A percentile compares a stretch with the other conserved stretches of the same genome.
Evolutionary conservation across 35 echinoderm and acorn worm species (phyloP).

Genomic region (Lytechinus variegatus): DNA sequence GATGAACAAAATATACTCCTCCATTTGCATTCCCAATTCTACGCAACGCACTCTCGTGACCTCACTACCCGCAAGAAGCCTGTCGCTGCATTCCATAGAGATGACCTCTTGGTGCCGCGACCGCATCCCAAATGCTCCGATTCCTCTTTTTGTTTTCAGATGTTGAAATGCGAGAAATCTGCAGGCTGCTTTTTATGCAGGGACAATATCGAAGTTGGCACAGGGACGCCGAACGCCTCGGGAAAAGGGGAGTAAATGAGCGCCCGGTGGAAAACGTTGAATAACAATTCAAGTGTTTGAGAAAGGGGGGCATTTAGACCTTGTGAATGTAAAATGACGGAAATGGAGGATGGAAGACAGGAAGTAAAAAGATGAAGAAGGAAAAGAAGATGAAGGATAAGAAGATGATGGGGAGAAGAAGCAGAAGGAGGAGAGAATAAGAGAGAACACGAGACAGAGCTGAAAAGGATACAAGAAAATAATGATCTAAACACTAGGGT

Average conservation of each 20-base stretch:
- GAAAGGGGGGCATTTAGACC: background rate
- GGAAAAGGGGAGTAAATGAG: background rate
- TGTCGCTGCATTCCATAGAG: background rate
- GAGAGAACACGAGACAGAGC: too few relatives aligned
- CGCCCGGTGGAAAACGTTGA: background rate
- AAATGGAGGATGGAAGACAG: background rate
- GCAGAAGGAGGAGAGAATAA: background rate
- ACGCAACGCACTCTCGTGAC: background rate
- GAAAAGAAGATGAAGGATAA: background rate
- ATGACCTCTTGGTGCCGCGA: background rate
- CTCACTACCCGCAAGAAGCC: background rate
- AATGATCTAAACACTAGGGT: too few relatives aligned
- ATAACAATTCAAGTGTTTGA: background rate
- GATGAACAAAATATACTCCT: background rate
- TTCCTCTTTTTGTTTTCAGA: constrained; percentile 2
- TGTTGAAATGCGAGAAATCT: background rate
- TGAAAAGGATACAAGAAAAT: too few relatives aligned
- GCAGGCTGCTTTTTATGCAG: background rate
- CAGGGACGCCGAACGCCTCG: background rate
- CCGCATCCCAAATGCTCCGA: background rate
- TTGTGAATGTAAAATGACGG: background rate
- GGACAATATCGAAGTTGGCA: background rate
- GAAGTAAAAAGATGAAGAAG: background rate
- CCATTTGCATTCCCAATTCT: background rate
- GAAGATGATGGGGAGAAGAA: background rate